Percentiles rank a stretch among this genome's conserved stretches.
These are phyloP conservation scores for Corapipo altera DNA, from an alignment of 2,113 vertebrate species.

Conservation along the genomic window DNA sequence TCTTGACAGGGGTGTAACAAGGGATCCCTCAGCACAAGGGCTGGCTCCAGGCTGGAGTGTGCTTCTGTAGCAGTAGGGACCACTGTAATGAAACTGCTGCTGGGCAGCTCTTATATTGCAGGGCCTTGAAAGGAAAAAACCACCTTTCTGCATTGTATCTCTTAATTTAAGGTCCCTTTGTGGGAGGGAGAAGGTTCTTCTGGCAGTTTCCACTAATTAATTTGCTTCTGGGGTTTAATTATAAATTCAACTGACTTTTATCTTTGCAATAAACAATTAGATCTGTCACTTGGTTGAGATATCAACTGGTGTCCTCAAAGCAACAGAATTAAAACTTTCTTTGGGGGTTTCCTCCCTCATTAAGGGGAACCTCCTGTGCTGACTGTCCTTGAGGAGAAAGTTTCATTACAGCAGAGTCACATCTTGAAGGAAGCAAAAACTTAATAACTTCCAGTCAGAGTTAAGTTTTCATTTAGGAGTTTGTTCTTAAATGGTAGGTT, in stretches of 20 bases:
- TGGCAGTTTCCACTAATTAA: neutral
- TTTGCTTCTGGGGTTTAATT: constrained; percentile 29
- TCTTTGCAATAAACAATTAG: neutral
- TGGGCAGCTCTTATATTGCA: neutral
- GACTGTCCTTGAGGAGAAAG: neutral
- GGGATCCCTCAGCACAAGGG: neutral
- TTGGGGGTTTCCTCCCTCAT: neutral
- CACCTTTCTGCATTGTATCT: neutral
- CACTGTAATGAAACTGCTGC: neutral
- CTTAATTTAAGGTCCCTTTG: neutral
- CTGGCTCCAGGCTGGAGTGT: neutral
- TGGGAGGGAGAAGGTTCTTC: neutral
- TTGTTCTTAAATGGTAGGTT: neutral
- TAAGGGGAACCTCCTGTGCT: neutral
- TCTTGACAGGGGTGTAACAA: neutral
- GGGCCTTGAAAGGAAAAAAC: neutral
- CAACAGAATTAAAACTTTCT: neutral
- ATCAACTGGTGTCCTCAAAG: neutral
- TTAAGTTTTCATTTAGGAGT: neutral
- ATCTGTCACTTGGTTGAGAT: neutral
- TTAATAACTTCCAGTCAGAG: neutral
- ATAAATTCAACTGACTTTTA: neutral
- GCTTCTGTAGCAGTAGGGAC: neutral
- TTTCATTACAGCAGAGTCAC: neutral
- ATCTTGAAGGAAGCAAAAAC: neutral